Conservation (phyloP, 2,797 vertebrate genomes). For the Amphiprion clarkii region DNA sequence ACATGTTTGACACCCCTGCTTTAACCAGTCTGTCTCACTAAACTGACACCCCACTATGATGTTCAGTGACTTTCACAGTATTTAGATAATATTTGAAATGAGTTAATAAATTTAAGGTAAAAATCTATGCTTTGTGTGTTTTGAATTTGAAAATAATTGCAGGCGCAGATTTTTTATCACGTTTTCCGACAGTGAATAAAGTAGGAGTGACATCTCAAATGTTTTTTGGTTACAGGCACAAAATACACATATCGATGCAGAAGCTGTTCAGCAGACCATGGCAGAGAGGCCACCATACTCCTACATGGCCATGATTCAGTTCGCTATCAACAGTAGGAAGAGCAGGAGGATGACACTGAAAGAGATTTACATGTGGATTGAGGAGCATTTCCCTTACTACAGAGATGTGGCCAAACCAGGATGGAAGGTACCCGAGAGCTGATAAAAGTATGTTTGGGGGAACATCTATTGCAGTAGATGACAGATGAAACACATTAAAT, state of each 20-base stretch:
- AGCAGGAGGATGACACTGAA: conserved; percentile 94
- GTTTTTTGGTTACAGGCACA: conserved; percentile 37
- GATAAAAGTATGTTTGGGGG: no score
- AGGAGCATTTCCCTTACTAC: conserved; percentile 96
- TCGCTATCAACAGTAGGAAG: conserved; percentile 95
- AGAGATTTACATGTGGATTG: conserved; percentile 97
- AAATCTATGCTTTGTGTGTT: not conserved
- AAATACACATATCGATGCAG: not conserved
- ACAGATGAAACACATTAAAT: not conserved
- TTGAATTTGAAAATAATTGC: not conserved
- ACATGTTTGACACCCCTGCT: no score
- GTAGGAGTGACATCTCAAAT: not conserved
- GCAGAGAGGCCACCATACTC: conserved; percentile 94
- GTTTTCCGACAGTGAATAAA: not conserved
- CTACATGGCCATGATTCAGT: conserved; percentile 99
- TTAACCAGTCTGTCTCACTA: not conserved
- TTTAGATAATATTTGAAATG: not conserved
- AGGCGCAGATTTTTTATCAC: not conserved
- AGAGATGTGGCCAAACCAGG: conserved; percentile 93
- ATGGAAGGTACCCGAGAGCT: conserved; percentile 89
- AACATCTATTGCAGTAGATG: rapidly evolving
- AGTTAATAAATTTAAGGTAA: not conserved
- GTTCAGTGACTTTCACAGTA: not conserved
- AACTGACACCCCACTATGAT: not conserved
- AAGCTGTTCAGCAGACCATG: conserved; percentile 62